phyloP scores from a whole-genome alignment of 2,113 vertebrate genomes.

The Corythaixoides concolor region DNA sequence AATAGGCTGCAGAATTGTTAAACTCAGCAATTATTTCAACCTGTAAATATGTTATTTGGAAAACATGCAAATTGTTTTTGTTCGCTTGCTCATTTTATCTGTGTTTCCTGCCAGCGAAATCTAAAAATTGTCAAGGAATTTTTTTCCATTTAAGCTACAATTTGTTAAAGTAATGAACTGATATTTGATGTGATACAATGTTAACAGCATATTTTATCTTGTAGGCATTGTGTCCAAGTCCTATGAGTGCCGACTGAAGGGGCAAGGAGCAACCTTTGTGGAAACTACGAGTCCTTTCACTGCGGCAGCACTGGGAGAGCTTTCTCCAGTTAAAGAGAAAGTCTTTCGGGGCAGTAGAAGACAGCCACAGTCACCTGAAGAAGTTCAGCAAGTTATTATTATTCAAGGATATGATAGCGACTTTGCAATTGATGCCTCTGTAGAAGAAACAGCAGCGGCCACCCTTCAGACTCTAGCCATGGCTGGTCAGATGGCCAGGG shows the following conservation, averaged over 20 bases:
- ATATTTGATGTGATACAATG: not conserved
- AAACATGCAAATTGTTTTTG: constrained; percentile 46
- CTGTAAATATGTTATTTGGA: constrained; percentile 49
- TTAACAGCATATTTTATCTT: constrained; percentile 34
- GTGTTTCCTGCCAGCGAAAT: constrained; percentile 42
- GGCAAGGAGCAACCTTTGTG: constrained; percentile 93
- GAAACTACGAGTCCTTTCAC: constrained; percentile 81
- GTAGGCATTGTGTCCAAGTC: constrained; percentile 97
- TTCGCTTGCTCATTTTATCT: constrained; percentile 8
- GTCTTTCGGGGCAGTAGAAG: constrained; percentile 16
- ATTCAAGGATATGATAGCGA: constrained; percentile 89
- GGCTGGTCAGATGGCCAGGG: constrained; percentile 90
- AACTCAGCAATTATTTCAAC: constrained; percentile 54
- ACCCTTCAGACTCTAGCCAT: constrained; percentile 95
- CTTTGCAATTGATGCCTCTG: constrained; percentile 82
- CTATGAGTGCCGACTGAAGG: constrained; percentile 95
- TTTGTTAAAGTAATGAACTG: not conserved
- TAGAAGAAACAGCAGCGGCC: constrained; percentile 93
- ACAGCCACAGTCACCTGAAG: constrained; percentile 62
- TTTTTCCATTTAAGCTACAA: not conserved
- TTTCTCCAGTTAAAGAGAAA: constrained; percentile 66
- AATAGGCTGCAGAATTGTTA: constrained; percentile 43
- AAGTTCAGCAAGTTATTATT: constrained; percentile 94
- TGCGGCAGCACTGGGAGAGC: constrained; percentile 66
- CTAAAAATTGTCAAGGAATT: not conserved